Base-by-base conservation (phyloP, 2,113 vertebrate species). In the Boleophthalmus pectinirostris region DNA sequence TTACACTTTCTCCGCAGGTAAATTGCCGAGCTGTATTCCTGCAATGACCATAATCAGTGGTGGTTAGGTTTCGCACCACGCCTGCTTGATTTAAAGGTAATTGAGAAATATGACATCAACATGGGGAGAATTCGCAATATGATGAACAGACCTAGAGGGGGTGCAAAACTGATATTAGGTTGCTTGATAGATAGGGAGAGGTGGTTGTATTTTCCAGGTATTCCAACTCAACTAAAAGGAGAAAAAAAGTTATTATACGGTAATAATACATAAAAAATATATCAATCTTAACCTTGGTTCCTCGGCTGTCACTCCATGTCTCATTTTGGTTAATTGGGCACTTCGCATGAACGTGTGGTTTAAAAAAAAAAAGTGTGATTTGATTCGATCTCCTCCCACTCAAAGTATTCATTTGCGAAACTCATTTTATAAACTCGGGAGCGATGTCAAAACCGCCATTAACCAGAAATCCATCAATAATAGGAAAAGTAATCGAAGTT, bases 71-170 rank as follows among this genome's bases (percentile, higher is more conserved):
- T 81, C 76, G 82, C 81, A 88, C 85, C 92, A 92, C 82, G 82
- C 86, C 89, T 85, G 80, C 75, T 88, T 92, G 84, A 91, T 93
- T 93, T 89, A 85, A 61, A 82, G 82, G 75, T 74, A 87, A 92
- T 92, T 91, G 91, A 92, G 87, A 92, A 92, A 90, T 86, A 87
- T 89, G 87, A 90, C 87, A 89, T 88, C 83, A 78, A 74, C 68
- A 43, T 25, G 79, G 57, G 76, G 79, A 81, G 78, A 70, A 76
- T 74, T 64, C 65, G n/a, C 70, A 79, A 87, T 88, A 86, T 89
- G 87, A 89, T 91, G n/a, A 51, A 77, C 81, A 68, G 83, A 85
- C 86, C 78, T 54, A 66, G 78, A 87, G 85, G 80, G 75, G 51
- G 70, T 65, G 60, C 70, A 81, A 85, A 73, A 73, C 63, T 76